Evolutionary conservation across 2,888 invertebrate genomes (phyloP), one percentile per base, ranked within the genome.

Genomic region (Parasteatoda lunata): DNA sequence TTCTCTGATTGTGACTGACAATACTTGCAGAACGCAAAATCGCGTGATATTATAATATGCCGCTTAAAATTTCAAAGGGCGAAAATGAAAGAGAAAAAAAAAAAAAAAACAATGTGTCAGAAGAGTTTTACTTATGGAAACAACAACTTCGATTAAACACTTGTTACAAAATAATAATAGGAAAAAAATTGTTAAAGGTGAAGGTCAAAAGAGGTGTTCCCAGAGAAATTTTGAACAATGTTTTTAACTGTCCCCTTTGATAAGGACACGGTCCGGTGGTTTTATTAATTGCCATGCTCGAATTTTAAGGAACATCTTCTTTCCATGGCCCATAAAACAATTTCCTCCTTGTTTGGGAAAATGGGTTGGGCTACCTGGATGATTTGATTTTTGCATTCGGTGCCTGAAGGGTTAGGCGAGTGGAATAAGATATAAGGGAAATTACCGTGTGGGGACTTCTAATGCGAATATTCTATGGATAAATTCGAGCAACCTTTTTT

Each of bases 151-250:
- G 47, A 8, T 69, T 69, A 8, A 68, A n/a, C 69, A 9, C 69
- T 15, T 6, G 47, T 47, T 8, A 45, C 8, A 47, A 11, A 47
- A 30, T 13, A 13, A 47, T 8, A 69, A 69, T 47, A 47, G 47
- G 9, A 69, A 47, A 47, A 48, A 45, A 45, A 45, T 54, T 8
- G 11, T 47, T 54, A 11, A 49, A 77, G 76, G 76, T 77, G 76
- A 77, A 77, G 76, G 76, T 66, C 76, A 77, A 48, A 6, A 66
- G n/a, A 65, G 49, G 76, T 66, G 66, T 77, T 65, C 15, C 51
- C 47, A 77, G 76, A n/a, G 59, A 70, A 70, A 13, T 7, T 7
- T 47, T 4, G 45, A 70, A 47, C 70, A 30, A 9, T 75, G 65
- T 65, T 77, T 64, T 65, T 30, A 47, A 48, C 52, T 65, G 65